Percentiles rank a stretch among this genome's conserved stretches.
These are phyloP conservation scores for Mythimna pallens DNA, from an alignment of 2,888 invertebrate species.

Conservation along the genomic window DNA sequence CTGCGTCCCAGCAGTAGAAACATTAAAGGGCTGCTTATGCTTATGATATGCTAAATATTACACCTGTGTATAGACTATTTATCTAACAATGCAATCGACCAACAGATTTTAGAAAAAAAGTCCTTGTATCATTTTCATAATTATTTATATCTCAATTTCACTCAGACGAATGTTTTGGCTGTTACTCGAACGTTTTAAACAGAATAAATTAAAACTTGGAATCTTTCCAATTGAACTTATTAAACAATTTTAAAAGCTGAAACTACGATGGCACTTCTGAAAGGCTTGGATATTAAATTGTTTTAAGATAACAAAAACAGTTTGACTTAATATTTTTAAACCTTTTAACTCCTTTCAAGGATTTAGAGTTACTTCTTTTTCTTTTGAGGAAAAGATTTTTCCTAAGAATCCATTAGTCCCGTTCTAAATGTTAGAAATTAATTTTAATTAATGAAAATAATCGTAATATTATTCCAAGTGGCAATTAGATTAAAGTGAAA, in stretches of 20 bases:
- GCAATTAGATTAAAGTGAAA: neutral
- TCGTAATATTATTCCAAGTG: neutral
- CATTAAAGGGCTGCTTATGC: too few species aligned
- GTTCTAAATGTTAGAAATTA: neutral
- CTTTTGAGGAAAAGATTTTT: neutral
- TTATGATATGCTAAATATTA: too few species aligned
- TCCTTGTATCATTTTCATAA: neutral
- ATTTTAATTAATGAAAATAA: constrained; percentile 1
- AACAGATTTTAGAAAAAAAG: neutral
- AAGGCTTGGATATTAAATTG: constrained; percentile 3
- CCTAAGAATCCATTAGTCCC: constrained; percentile 2
- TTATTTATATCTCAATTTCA: neutral
- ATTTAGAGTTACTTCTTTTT: neutral
- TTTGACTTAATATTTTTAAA: constrained; percentile 1
- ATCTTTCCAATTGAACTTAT: constrained; percentile 21
- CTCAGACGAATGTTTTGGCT: neutral
- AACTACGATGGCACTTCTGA: constrained; percentile 3
- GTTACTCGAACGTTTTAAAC: constrained; percentile 9
- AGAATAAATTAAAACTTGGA: constrained; percentile 21
- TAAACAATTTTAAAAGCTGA: constrained; percentile 14
- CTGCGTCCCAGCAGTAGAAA: too few species aligned
- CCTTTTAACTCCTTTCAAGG: neutral
- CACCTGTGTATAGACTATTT: neutral
- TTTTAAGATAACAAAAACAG: neutral
- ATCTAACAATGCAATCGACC: neutral